These are phyloP conservation scores for Microvelia longipes DNA, from an alignment of 1,140 invertebrate genomes.

Conservation along the genomic window DNA sequence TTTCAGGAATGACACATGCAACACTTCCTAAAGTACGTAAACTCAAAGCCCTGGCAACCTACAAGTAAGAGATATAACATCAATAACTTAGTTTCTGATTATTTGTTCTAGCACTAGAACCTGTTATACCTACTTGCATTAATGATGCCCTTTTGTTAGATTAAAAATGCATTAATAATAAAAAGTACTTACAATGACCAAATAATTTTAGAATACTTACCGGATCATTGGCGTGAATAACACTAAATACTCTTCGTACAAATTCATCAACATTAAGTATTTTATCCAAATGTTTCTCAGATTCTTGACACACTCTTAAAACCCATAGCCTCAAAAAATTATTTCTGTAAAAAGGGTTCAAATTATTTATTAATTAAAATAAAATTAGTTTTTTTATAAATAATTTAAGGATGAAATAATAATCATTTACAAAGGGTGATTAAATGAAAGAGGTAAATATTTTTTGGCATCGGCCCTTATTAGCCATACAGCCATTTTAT, in stretches of 20 bases:
- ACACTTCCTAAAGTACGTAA: constrained; percentile 79
- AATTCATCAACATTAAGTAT: constrained; percentile 94
- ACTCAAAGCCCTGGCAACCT: constrained; percentile 72
- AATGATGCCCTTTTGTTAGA: not conserved
- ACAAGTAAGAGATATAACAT: constrained; percentile 7
- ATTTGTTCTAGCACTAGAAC: not conserved
- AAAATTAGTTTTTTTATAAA: too few relatives aligned
- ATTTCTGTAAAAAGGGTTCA: constrained; percentile 34
- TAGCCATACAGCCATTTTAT: too few relatives aligned
- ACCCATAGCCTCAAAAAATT: constrained; percentile 90
- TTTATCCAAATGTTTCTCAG: constrained; percentile 91
- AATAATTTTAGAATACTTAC: constrained; percentile 30
- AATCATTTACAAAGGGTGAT: too few relatives aligned
- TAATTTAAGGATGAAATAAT: too few relatives aligned
- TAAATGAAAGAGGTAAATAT: too few relatives aligned
- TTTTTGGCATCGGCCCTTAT: too few relatives aligned
- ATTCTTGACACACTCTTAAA: constrained; percentile 83
- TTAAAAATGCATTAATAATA: not conserved
- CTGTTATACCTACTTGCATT: not conserved
- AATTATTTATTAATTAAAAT: not conserved
- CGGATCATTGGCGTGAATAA: constrained; percentile 93
- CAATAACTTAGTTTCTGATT: not conserved
- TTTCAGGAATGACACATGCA: constrained; percentile 80
- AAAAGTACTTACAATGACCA: not conserved
- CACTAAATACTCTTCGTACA: constrained; percentile 78